Conservation (phyloP, 2,113 vertebrate genomes). For the Nothocercus nigrocapillus region DNA sequence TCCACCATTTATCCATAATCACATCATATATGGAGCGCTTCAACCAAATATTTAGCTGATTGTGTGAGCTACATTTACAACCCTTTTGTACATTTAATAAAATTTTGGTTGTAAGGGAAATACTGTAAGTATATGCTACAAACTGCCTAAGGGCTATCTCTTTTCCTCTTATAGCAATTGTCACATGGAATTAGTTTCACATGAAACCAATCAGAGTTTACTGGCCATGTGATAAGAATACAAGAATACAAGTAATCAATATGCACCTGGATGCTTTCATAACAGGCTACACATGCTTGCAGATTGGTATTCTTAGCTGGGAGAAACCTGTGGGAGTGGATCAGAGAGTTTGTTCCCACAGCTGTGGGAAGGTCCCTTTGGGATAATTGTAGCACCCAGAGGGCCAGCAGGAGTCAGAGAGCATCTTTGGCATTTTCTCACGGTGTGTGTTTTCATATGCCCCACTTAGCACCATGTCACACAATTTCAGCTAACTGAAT, state of each 20-base stretch:
- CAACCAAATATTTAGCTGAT: not conserved
- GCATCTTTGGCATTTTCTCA: not conserved
- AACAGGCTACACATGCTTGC: no score
- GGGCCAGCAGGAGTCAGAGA: not conserved
- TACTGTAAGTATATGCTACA: not conserved
- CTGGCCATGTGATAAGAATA: not conserved
- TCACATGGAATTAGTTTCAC: not conserved
- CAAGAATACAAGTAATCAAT: not conserved
- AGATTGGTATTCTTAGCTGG: no score
- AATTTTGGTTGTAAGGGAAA: not conserved
- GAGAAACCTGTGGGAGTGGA: no score
- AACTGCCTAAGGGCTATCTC: not conserved
- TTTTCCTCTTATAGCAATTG: not conserved
- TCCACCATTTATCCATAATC: not conserved
- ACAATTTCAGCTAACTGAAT: constrained; percentile 49
- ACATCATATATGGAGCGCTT: not conserved
- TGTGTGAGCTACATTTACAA: not conserved
- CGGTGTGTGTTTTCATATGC: not conserved
- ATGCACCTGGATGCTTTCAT: not conserved
- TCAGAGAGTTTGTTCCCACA: no score
- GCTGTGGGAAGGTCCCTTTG: no score
- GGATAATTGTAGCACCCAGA: not conserved
- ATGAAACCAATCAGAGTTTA: not conserved
- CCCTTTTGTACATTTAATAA: not conserved
- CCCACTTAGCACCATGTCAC: constrained; percentile 45